Evolutionary conservation across 2,113 vertebrate genomes (phyloP), one percentile per base, ranked within the genome.

Genomic region (Urocynchramus pylzowi): DNA sequence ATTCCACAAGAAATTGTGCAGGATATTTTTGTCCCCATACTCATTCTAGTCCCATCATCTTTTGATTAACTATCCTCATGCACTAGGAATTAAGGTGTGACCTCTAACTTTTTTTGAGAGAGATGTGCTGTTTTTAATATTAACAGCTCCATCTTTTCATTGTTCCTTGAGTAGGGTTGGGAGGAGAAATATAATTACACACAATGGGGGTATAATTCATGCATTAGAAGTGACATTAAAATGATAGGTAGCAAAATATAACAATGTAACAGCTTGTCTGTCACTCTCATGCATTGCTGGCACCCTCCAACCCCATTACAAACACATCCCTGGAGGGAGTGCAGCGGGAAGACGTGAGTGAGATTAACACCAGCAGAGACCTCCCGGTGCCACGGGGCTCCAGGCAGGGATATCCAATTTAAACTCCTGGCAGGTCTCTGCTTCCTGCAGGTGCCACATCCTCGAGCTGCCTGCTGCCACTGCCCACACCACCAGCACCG

Each of bases 161-260:
- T 88, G 84, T 95, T 90, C 86, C 71, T 94, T 78, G 94, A 96
- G 88, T 86, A 64, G 87, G 85, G 79, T 84, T 95, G 83, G 83
- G 96, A 95, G 87, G 89, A 96, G 90, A 95, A 97, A 95, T 88
- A 96, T 96, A 97, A 97, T 97, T 96, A 97, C 95, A 96, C 94
- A 92, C 95, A 76, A 95, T 93, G 90, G 95, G 91, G 89, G 89
- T 84, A 95, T 94, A 97, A 96, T 95, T 97, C 95, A 93, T 94
- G 69, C 82, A 79, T 94, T 97, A 90, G 39, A 85, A 95, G 84
- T 92, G 94, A 95, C 86, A 84, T 93, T 90, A 95, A 95, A 96
- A 90, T 69, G 82, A 96, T 87, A 89, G 93, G 97, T 80, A 96
- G 92, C 79, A 77, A 96, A 94, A 97, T 84, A 88, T 80, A 97